A percentile compares a stretch with the other conserved stretches of the same genome.
These are phyloP conservation scores for Drosophila aldrichi DNA, from an alignment of 2,888 invertebrate species.

Conservation along the genomic window DNA sequence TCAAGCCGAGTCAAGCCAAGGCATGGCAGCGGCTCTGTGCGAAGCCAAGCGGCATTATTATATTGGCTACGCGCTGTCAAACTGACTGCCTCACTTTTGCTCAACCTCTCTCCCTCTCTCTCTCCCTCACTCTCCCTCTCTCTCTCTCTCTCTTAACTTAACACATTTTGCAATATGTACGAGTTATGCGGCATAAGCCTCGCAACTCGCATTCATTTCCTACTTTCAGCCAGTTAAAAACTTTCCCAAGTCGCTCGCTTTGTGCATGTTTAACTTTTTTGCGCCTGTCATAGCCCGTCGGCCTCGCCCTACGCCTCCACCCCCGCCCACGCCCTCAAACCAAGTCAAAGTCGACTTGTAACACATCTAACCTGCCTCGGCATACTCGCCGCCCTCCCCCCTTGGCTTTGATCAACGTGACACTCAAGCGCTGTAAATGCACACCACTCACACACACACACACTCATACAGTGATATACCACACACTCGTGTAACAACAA, in stretches of 20 bases:
- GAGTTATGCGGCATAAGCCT: slow-evolving; percentile 73
- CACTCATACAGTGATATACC: slow-evolving; percentile 52
- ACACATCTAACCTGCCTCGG: background rate
- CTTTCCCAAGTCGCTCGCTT: slow-evolving; percentile 60
- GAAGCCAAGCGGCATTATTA: slow-evolving; percentile 65
- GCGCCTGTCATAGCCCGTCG: slow-evolving; percentile 42
- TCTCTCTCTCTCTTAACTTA: slow-evolving; percentile 2
- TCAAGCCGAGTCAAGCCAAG: background rate
- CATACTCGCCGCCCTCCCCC: background rate
- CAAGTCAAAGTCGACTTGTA: slow-evolving; percentile 24
- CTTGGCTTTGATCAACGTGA: slow-evolving; percentile 61
- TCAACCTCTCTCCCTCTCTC: too few species aligned
- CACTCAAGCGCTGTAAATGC: slow-evolving; percentile 54
- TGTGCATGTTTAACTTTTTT: slow-evolving; percentile 74
- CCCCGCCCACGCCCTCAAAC: background rate
- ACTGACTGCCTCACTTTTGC: slow-evolving; percentile 10
- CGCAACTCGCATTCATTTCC: slow-evolving; percentile 61
- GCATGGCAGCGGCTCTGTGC: slow-evolving; percentile 1
- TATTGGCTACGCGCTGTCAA: slow-evolving; percentile 76
- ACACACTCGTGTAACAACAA: slow-evolving; percentile 54
- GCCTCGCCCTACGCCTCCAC: background rate
- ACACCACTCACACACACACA: slow-evolving; percentile 40
- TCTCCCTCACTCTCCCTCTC: too few species aligned
- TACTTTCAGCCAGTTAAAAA: slow-evolving; percentile 65
- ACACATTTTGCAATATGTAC: slow-evolving; percentile 68